phyloP scores from a whole-genome alignment of 2,113 vertebrate species.

The Corynorhinus townsendii region DNA sequence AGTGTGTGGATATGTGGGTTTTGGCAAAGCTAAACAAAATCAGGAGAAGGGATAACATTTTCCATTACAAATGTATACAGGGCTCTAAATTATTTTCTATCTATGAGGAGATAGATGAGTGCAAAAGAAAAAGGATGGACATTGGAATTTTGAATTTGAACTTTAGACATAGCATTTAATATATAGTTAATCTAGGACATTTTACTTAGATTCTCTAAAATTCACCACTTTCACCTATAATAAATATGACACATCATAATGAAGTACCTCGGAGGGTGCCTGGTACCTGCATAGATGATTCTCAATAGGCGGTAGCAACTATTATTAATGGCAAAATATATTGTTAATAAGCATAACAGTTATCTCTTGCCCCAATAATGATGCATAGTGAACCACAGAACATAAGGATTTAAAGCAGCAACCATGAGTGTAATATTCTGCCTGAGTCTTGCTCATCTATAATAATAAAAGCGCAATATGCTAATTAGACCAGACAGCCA shows the following conservation, averaged over 20 bases:
- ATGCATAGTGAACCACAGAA: not conserved
- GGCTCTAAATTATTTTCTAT: not conserved
- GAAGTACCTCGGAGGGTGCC: fast-evolving
- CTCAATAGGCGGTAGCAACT: not conserved
- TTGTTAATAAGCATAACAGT: not conserved
- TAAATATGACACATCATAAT: not conserved
- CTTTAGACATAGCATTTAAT: not conserved
- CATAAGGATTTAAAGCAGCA: not conserved
- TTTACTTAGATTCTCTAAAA: not conserved
- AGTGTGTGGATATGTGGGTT: not conserved
- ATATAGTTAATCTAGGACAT: not conserved
- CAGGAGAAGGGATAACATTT: not conserved
- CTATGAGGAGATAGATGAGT: not conserved
- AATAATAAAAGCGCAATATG: too few relatives aligned
- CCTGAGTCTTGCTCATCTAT: not conserved
- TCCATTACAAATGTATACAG: not conserved
- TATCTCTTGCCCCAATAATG: not conserved
- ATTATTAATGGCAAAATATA: not conserved
- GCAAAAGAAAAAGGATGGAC: not conserved
- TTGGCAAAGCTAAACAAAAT: not conserved
- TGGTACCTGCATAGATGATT: not conserved
- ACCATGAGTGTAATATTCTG: not conserved
- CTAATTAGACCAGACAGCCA: too few relatives aligned
- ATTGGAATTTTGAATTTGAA: not conserved
- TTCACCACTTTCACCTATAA: not conserved